phyloP scores from a whole-genome alignment of 2,113 vertebrate species.

The Phalacrocorax pelagicus region DNA sequence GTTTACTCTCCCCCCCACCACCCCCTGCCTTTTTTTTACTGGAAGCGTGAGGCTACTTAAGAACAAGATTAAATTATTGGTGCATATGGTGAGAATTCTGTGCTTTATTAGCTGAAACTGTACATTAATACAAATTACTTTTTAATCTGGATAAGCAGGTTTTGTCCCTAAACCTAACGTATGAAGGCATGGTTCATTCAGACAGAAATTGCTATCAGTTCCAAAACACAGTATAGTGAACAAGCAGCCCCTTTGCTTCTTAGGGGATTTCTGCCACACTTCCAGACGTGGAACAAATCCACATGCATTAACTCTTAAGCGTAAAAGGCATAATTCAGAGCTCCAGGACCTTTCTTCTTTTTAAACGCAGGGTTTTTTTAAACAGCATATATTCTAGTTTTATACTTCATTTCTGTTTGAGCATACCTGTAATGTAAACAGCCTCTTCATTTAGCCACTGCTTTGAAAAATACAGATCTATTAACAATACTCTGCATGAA shows the following conservation, averaged over 20 bases:
- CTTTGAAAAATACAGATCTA: neutral
- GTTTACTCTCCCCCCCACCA: constrained; percentile 23
- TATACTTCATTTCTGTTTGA: neutral
- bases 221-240: neutral
- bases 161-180: neutral
- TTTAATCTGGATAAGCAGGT: neutral
- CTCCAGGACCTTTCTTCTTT: neutral
- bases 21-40: constrained; percentile 43
- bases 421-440: neutral
- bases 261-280: neutral
- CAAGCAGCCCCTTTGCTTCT: neutral
- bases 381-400: neutral
- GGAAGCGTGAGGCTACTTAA: constrained; percentile 62
- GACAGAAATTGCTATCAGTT: neutral
- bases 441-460: neutral
- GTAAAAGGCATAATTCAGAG: neutral
- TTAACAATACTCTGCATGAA: neutral
- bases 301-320: neutral
- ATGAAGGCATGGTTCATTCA: neutral
- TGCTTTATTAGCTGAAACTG: neutral
- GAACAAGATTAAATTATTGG: constrained; percentile 64
- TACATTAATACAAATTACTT: neutral
- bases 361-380: neutral
- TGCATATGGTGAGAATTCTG: constrained; percentile 31
- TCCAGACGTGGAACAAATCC: neutral